phyloP scores from a whole-genome alignment of 2,888 invertebrate species.

The Xestia sexstrigata region DNA sequence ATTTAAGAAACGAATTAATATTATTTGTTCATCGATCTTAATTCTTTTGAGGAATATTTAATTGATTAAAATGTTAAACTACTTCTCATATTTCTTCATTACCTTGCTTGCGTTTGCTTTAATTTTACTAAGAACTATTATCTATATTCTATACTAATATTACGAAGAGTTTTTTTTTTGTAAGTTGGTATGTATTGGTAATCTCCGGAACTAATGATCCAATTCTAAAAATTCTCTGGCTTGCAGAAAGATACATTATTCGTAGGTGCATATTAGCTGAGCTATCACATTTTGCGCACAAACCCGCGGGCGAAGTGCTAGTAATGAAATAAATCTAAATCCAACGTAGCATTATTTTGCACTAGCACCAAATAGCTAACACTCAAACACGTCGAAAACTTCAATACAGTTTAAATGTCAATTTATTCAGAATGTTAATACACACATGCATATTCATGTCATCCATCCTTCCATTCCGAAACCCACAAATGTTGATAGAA shows the following conservation, averaged over 20 bases:
- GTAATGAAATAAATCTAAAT: neutral
- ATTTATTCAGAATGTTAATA: slow-evolving; percentile 50
- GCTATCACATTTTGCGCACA: too few relatives aligned
- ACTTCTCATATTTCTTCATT: neutral
- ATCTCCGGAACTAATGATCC: too few relatives aligned
- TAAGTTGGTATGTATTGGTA: too few relatives aligned
- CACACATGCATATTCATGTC: slow-evolving; percentile 48
- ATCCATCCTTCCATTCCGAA: slow-evolving; percentile 39
- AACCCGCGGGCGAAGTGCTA: too few relatives aligned
- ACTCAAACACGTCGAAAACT: slow-evolving; percentile 23
- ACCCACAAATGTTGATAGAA: slow-evolving; percentile 58
- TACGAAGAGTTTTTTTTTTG: too few relatives aligned
- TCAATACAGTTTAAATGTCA: slow-evolving; percentile 27
- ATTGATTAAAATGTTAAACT: neutral
- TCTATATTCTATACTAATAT: too few relatives aligned
- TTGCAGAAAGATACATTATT: too few relatives aligned
- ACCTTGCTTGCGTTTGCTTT: neutral
- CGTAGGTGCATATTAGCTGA: too few relatives aligned
- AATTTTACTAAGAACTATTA: neutral
- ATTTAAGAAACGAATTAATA: neutral
- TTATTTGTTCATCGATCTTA: neutral
- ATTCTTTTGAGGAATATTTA: neutral
- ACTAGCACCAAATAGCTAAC: neutral
- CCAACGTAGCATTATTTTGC: neutral
- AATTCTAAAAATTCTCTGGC: too few relatives aligned